These are phyloP conservation scores for Gari tellinella DNA, from an alignment of 2,888 invertebrate species.

Conservation along the genomic window DNA sequence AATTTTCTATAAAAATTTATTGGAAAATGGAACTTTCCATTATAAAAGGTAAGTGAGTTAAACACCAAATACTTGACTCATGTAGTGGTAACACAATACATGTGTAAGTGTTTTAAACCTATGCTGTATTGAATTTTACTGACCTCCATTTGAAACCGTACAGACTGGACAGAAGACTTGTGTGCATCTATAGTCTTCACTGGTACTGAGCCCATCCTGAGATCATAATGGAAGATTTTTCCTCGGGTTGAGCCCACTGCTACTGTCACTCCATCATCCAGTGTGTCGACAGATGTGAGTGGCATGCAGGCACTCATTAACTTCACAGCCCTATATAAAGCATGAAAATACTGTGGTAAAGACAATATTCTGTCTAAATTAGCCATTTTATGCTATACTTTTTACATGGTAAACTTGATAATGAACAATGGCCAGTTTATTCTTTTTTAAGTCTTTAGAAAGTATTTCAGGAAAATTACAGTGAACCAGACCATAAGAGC, in stretches of 20 bases:
- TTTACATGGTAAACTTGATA: too few relatives aligned
- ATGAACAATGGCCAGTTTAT: too few relatives aligned
- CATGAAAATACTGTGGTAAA: neutral
- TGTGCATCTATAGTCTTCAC: constrained; percentile 78
- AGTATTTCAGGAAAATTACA: too few relatives aligned
- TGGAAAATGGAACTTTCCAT: too few relatives aligned
- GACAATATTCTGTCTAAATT: neutral
- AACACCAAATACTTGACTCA: too few relatives aligned
- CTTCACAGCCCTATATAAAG: constrained; percentile 72
- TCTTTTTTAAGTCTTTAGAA: too few relatives aligned
- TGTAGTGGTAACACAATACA: too few relatives aligned
- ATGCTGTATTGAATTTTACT: too few relatives aligned
- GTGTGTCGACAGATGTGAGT: constrained; percentile 81
- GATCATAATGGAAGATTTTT: constrained; percentile 82
- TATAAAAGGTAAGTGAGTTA: too few relatives aligned
- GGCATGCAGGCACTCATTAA: constrained; percentile 79
- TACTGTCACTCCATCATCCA: constrained; percentile 81
- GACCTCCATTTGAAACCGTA: constrained; percentile 72
- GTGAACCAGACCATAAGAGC: too few relatives aligned
- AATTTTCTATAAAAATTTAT: too few relatives aligned
- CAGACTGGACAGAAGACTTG: constrained; percentile 79
- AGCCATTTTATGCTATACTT: neutral
- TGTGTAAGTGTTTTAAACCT: too few relatives aligned
- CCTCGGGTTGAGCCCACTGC: constrained; percentile 83
- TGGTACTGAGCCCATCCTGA: constrained; percentile 77